These are phyloP conservation scores for Crioceris asparagi DNA, from an alignment of 2,888 invertebrate species.

Conservation along the genomic window DNA sequence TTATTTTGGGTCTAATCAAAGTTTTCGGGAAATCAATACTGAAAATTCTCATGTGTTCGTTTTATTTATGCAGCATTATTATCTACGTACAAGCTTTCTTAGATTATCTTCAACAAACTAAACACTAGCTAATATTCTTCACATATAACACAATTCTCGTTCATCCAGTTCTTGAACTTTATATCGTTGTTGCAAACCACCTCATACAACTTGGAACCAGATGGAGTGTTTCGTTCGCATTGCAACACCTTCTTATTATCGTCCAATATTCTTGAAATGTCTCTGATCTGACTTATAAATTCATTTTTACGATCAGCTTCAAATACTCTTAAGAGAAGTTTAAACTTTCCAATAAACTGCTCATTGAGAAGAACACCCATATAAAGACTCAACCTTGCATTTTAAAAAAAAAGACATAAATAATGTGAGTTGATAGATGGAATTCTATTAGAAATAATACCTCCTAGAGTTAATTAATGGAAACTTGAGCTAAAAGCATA, in stretches of 20 bases:
- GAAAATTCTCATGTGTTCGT: too few relatives aligned
- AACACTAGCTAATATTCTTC: too few relatives aligned
- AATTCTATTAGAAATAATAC: too few relatives aligned
- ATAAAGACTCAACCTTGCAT: constrained; percentile 12
- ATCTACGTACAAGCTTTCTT: too few relatives aligned
- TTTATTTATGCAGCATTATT: too few relatives aligned
- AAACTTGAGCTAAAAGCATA: too few relatives aligned
- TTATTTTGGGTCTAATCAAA: too few relatives aligned
- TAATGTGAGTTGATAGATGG: too few relatives aligned
- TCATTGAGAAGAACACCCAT: constrained; percentile 15
- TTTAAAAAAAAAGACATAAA: background rate
- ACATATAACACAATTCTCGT: too few relatives aligned
- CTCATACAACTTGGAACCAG: constrained; percentile 12
- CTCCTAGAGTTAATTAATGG: too few relatives aligned
- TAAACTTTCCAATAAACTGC: constrained; percentile 12
- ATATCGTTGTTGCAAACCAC: constrained; percentile 15
- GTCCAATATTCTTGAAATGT: constrained; percentile 11
- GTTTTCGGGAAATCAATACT: too few relatives aligned
- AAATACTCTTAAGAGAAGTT: constrained; percentile 9
- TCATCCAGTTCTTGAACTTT: constrained; percentile 16
- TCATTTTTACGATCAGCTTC: constrained; percentile 8
- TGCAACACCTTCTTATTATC: constrained; percentile 10
- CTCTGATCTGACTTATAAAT: constrained; percentile 5
- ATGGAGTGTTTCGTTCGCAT: constrained; percentile 7
- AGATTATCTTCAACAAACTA: too few relatives aligned